phyloP scores from a whole-genome alignment of 2,797 vertebrate species.

The Capromys pilorides region DNA sequence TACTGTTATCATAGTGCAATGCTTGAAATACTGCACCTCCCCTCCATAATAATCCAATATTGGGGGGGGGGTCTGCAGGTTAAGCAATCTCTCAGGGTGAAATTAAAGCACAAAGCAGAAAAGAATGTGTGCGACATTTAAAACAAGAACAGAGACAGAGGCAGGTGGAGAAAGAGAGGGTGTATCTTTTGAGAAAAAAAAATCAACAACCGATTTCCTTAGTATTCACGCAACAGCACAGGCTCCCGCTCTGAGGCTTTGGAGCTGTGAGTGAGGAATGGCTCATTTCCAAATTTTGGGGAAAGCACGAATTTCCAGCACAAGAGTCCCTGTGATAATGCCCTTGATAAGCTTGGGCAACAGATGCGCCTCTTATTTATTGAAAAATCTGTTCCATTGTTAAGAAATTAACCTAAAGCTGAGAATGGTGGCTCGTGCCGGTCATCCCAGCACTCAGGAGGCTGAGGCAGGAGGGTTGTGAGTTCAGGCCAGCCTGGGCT shows the following conservation, averaged over 20 bases:
- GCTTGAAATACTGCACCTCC: slow-evolving; percentile 82
- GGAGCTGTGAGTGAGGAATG: not conserved
- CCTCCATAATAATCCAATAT: slow-evolving; percentile 80
- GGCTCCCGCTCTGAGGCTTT: slow-evolving; percentile 41
- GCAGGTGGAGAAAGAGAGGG: slow-evolving; percentile 17
- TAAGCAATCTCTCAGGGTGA: slow-evolving; percentile 51
- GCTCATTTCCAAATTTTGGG: slow-evolving; percentile 38
- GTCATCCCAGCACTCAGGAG: not conserved
- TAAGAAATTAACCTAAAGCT: slow-evolving; percentile 17
- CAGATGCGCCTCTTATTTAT: not conserved
- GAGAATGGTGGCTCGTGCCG: not conserved
- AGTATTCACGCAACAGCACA: slow-evolving; percentile 12
- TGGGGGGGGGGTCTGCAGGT: slow-evolving; percentile 58
- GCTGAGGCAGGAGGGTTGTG: not conserved
- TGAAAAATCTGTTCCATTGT: slow-evolving; percentile 35
- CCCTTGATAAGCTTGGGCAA: not conserved
- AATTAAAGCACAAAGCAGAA: slow-evolving; percentile 37
- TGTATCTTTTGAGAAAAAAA: slow-evolving; percentile 52
- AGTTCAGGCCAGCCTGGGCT: not conserved
- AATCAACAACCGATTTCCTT: slow-evolving; percentile 12
- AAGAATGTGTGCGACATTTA: not conserved
- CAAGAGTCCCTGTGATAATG: not conserved
- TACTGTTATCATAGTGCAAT: slow-evolving; percentile 84
- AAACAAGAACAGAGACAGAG: not conserved
- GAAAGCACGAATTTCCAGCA: slow-evolving; percentile 42